Base-by-base conservation (phyloP, 1,140 invertebrate species). In the Charaxes varanes region DNA sequence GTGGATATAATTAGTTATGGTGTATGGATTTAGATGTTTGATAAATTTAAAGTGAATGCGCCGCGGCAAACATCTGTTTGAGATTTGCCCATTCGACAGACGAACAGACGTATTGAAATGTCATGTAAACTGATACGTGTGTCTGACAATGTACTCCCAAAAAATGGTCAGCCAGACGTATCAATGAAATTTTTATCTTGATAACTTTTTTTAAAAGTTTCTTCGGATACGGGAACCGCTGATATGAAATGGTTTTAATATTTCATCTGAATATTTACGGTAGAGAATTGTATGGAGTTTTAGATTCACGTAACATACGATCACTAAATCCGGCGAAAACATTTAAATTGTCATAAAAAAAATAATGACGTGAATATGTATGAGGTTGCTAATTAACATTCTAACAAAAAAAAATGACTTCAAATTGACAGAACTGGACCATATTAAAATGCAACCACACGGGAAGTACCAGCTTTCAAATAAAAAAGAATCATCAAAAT, bases 1-100 rank as follows among this genome's bases (percentile, higher is more conserved):
- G 64, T 77, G 73, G 73, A 80, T 82, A 80, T 82, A 80, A 82
- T 82, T 82, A 82, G 76, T 62, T 72, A 80, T 82, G 78, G 78
- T 80, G 70, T 67, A 77, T 62, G 73, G 76, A 78, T 80, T 82
- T 80, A 78, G 78, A 80, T 80, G n/a, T 70, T 79, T 72, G 28
- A 15, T 28, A 62, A 80, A 78, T 77, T 67, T 70, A 72, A 67
- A 49, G 66, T 78, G 70, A 77, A 77, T 80, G 57, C 65, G 32
- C 35, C 53, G 57, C 73, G 65, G 3, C 53, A 76, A 71, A 78
- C 76, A 80, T 69, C 77, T 82, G 77, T 62, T 72, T 52, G 54
- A 66, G 65, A 68, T 71, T 62, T 68, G 57, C 43, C n/a, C 35
- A 67, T 59, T 62, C 65, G 78, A 77, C 69, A 78, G 63, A 63